Percentiles rank a stretch among this genome's conserved stretches.
phyloP scores from a whole-genome alignment of 2,888 invertebrate species.

The Aphodius granarius region DNA sequence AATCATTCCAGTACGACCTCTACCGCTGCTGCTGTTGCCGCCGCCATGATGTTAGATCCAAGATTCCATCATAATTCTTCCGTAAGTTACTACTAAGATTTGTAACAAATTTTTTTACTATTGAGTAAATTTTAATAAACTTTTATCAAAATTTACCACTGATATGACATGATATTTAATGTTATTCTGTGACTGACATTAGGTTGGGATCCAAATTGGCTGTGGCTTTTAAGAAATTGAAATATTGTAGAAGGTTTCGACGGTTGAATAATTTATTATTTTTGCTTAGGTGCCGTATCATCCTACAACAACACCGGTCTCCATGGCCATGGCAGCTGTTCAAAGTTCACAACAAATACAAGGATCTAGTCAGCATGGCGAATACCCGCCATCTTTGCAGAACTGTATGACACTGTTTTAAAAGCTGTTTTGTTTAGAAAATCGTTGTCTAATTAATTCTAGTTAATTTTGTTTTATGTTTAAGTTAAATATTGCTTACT shows the following conservation, averaged over 20 bases:
- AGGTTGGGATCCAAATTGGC: too few relatives aligned
- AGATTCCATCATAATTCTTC: slow-evolving; percentile 54
- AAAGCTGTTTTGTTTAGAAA: slow-evolving; percentile 15
- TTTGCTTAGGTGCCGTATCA: slow-evolving; percentile 52
- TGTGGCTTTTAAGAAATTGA: neutral
- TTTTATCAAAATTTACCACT: neutral
- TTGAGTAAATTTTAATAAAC: slow-evolving; percentile 6
- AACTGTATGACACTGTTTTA: slow-evolving; percentile 55
- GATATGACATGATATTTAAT: too few relatives aligned
- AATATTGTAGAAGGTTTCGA: too few relatives aligned
- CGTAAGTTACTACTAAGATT: slow-evolving; percentile 41
- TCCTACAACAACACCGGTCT: slow-evolving; percentile 52
- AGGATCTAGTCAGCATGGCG: slow-evolving; percentile 48
- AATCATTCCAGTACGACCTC: slow-evolving; percentile 52
- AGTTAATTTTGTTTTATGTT: neutral
- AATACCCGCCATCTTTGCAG: slow-evolving; percentile 52
- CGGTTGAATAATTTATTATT: slow-evolving; percentile 3
- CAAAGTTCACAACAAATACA: slow-evolving; percentile 53
- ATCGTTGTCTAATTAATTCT: neutral
- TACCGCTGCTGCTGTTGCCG: slow-evolving; percentile 54
- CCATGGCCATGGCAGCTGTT: slow-evolving; percentile 53
- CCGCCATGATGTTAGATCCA: slow-evolving; percentile 57
- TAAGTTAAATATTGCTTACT: neutral
- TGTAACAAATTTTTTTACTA: neutral
- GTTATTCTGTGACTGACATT: too few relatives aligned